These are phyloP conservation scores for Porites divaricata DNA, from an alignment of 92 coral and sea anemone species.

Conservation along the genomic window DNA sequence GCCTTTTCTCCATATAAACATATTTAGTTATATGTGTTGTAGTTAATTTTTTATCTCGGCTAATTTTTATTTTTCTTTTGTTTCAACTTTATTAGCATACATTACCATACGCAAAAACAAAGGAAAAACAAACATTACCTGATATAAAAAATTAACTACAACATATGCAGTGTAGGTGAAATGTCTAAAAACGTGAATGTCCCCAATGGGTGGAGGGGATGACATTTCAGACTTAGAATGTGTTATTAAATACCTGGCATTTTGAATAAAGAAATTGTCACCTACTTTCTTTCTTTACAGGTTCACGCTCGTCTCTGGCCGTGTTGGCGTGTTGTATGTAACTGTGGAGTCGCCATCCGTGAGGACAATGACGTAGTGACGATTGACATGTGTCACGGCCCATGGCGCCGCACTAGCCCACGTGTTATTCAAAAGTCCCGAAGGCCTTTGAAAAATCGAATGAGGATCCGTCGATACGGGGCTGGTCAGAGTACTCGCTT, in stretches of 20 bases:
- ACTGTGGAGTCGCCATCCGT: constrained; percentile 89
- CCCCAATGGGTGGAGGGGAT: too few relatives aligned
- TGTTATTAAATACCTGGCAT: background rate
- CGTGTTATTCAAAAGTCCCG: constrained; percentile 77
- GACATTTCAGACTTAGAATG: too few relatives aligned
- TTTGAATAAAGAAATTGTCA: background rate
- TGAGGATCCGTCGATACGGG: constrained; percentile 65
- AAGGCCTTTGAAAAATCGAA: constrained; percentile 69
- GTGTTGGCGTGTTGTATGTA: constrained; percentile 91
- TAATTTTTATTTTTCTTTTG: too few relatives aligned
- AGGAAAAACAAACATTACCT: too few relatives aligned
- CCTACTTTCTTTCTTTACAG: constrained; percentile 23
- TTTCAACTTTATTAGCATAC: too few relatives aligned
- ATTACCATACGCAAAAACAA: too few relatives aligned
- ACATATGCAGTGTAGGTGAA: too few relatives aligned
- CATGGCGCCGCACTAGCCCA: constrained; percentile 75
- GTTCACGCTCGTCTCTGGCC: constrained; percentile 92
- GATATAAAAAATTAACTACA: too few relatives aligned
- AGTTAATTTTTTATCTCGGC: too few relatives aligned
- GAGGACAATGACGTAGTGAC: constrained; percentile 82
- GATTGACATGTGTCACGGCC: constrained; percentile 87
- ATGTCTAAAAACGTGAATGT: too few relatives aligned
- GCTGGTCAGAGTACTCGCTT: constrained; percentile 76
- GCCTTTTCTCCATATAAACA: too few relatives aligned
- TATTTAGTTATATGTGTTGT: too few relatives aligned